Conservation (phyloP, 1,140 invertebrate genomes). For the Mizuhopecten yessoensis region DNA sequence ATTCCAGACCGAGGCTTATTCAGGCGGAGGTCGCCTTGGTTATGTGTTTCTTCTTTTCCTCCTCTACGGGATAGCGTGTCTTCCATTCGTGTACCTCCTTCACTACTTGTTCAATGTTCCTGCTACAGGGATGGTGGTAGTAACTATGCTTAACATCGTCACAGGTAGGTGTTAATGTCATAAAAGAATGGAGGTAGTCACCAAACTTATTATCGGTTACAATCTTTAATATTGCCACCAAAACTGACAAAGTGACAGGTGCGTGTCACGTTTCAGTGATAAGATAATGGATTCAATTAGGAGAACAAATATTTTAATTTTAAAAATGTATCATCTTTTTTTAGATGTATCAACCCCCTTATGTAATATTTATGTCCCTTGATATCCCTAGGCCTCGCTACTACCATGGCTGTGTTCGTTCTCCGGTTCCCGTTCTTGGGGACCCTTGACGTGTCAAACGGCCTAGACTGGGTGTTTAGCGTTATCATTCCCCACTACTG, state of each 20-base stretch:
- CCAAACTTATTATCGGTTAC: no score
- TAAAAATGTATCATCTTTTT: no score
- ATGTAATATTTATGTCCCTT: neutral
- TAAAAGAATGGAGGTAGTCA: neutral
- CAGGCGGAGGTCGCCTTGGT: constrained; percentile 83
- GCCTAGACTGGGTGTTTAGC: constrained; percentile 82
- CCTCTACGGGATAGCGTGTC: constrained; percentile 78
- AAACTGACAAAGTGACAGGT: no score
- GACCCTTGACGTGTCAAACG: constrained; percentile 70
- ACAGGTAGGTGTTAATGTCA: constrained; percentile 71
- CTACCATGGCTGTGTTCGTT: constrained; percentile 74
- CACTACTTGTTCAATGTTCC: constrained; percentile 79
- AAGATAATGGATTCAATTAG: no score
- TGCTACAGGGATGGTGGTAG: constrained; percentile 78
- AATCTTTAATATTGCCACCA: no score
- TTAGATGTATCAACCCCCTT: no score
- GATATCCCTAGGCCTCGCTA: constrained; percentile 73
- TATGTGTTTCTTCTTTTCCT: constrained; percentile 84
- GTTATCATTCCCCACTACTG: constrained; percentile 79
- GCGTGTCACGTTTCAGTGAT: no score
- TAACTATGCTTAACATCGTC: constrained; percentile 79
- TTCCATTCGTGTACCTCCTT: constrained; percentile 81
- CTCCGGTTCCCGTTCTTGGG: constrained; percentile 75
- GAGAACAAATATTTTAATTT: no score
- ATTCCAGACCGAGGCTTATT: constrained; percentile 85